phyloP scores from a whole-genome alignment of 2,888 invertebrate genomes.

The Diplolepis rosae region DNA sequence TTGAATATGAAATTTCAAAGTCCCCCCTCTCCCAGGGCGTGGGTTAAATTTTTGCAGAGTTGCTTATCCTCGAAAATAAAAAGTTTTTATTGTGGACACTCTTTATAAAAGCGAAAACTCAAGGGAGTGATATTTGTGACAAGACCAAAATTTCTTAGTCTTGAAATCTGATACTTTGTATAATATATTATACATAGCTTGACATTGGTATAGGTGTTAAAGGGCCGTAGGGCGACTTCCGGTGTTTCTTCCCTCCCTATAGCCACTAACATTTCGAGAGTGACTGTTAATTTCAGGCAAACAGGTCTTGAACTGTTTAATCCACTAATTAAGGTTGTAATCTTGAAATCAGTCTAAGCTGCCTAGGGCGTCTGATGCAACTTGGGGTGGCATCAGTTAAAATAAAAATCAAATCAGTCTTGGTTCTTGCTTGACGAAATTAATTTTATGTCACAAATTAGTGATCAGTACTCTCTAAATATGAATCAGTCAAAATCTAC shows the following conservation, averaged over 20 bases:
- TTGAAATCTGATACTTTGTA: neutral
- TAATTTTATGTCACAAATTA: too few species aligned
- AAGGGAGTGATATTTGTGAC: neutral
- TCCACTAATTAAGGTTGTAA: slow-evolving; percentile 65
- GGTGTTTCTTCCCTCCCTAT: neutral
- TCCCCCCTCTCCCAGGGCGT: too few species aligned
- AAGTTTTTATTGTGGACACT: too few species aligned
- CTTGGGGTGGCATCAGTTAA: slow-evolving; percentile 35
- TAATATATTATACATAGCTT: slow-evolving; percentile 7
- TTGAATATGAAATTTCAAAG: too few species aligned
- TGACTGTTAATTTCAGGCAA: slow-evolving; percentile 44
- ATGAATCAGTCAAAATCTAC: too few species aligned
- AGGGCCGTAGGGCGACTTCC: slow-evolving; percentile 17
- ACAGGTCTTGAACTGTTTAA: slow-evolving; percentile 55
- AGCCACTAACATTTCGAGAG: slow-evolving; percentile 21
- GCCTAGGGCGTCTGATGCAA: slow-evolving; percentile 47
- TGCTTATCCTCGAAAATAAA: too few species aligned
- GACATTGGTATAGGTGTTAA: neutral
- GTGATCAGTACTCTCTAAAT: too few species aligned
- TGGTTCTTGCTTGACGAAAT: neutral
- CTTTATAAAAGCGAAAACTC: neutral
- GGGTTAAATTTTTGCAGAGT: too few species aligned
- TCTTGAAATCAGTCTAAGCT: slow-evolving; percentile 55
- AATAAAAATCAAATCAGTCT: slow-evolving; percentile 1
- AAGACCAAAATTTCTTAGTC: neutral